Percentiles rank a stretch among this genome's conserved stretches.
Conservation (phyloP, 1,140 invertebrate genomes). For the Formica exsecta region DNA sequence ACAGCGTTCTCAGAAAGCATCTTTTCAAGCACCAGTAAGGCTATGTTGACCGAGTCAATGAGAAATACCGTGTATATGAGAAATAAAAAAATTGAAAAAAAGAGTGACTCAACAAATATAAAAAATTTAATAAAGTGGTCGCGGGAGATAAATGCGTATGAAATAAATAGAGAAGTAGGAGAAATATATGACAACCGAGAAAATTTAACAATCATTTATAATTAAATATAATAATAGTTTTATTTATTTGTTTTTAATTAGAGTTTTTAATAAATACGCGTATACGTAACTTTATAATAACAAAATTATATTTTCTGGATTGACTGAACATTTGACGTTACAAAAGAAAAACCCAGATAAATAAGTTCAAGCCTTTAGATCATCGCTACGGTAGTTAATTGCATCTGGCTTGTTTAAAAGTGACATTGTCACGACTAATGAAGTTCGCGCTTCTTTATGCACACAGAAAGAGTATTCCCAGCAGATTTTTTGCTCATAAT, state of each 20-base stretch:
- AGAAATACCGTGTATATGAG: background rate
- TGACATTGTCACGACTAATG: constrained; percentile 53
- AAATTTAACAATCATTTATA: constrained; percentile 12
- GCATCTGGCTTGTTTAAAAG: constrained; percentile 40
- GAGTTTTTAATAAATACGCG: constrained; percentile 18
- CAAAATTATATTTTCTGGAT: constrained; percentile 15
- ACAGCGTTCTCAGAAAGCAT: background rate
- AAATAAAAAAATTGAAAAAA: constrained; percentile 15
- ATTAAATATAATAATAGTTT: constrained; percentile 11
- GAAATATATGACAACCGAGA: background rate
- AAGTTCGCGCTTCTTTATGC: constrained; percentile 50
- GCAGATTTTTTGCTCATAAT: constrained; percentile 9
- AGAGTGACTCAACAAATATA: background rate
- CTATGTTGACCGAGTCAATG: background rate
- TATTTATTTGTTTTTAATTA: background rate
- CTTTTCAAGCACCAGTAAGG: background rate
- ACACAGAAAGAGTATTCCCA: background rate
- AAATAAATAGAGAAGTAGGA: background rate
- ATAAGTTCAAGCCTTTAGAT: constrained; percentile 33
- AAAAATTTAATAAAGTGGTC: constrained; percentile 35
- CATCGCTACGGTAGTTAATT: constrained; percentile 36
- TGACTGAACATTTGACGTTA: background rate
- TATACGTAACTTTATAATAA: background rate
- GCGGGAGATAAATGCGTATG: background rate
- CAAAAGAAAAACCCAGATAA: constrained; percentile 9